phyloP scores from a whole-genome alignment of 2,888 invertebrate species.

The Ceramica pisi region DNA sequence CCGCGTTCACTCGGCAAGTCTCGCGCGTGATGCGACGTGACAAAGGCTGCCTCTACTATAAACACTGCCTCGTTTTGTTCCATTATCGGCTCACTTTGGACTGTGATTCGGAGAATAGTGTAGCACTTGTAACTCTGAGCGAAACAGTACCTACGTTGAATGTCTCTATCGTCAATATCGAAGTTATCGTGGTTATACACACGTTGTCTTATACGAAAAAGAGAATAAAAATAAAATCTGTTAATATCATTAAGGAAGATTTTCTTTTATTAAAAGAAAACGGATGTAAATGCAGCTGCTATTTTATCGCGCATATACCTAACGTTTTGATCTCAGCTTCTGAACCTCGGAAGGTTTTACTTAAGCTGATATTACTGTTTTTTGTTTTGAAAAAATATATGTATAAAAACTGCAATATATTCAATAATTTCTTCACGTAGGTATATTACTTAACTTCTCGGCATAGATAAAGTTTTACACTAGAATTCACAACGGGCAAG shows the following conservation, averaged over 20 bases:
- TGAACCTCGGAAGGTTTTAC: background rate
- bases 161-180: background rate
- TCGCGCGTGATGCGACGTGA: conserved; percentile 62
- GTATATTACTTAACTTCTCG: conserved; percentile 33
- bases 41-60: conserved; percentile 66
- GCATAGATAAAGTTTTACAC: conserved; percentile 59
- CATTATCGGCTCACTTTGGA: conserved; percentile 70
- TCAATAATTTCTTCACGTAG: conserved; percentile 33
- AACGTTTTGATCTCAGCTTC: background rate
- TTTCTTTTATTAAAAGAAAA: background rate
- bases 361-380: background rate
- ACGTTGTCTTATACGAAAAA: background rate
- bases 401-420: background rate
- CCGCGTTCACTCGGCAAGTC: conserved; percentile 68
- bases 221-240: background rate
- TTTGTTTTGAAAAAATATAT: background rate
- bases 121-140: conserved; percentile 48
- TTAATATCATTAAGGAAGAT: background rate
- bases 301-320: background rate
- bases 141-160: conserved; percentile 3
- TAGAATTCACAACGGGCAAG: conserved; percentile 61
- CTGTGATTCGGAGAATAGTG: conserved; percentile 68
- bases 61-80: conserved; percentile 72
- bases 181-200: background rate
- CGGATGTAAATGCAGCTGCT: background rate